A percentile compares a stretch with the other conserved stretches of the same genome.
Evolutionary conservation across 2,888 invertebrate species (phyloP).

Genomic region (Ophraella communa): DNA sequence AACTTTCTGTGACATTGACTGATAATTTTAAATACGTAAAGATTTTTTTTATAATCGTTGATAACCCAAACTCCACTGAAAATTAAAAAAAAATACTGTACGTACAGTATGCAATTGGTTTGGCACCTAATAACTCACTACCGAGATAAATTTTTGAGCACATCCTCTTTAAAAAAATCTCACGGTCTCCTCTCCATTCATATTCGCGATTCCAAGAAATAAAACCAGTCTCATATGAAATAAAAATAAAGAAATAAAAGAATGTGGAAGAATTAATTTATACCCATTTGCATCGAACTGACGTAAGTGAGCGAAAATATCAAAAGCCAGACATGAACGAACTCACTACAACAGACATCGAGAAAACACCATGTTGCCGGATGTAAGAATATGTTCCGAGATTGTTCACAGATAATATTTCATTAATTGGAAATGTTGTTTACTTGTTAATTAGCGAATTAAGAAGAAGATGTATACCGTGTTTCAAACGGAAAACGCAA

Average conservation of each 20-base stretch:
- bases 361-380: slow-evolving; percentile 1
- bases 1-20: too few relatives aligned
- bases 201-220: background rate
- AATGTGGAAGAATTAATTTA: background rate
- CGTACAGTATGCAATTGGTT: too few relatives aligned
- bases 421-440: background rate
- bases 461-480: background rate
- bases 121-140: too few relatives aligned
- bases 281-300: slow-evolving; percentile 1
- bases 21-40: too few relatives aligned
- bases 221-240: background rate
- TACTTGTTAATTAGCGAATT: background rate
- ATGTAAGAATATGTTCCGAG: background rate
- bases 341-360: background rate
- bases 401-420: background rate
- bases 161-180: background rate
- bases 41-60: too few relatives aligned
- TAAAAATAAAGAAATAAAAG: background rate
- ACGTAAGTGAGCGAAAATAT: slow-evolving; percentile 10
- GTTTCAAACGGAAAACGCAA: background rate
- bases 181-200: background rate
- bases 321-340: background rate
- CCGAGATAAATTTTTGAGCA: background rate
- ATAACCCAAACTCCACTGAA: too few relatives aligned
- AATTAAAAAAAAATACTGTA: too few relatives aligned